Evolutionary conservation across 2,113 vertebrate species (phyloP).

Genomic region (Dasyprocta punctata): DNA sequence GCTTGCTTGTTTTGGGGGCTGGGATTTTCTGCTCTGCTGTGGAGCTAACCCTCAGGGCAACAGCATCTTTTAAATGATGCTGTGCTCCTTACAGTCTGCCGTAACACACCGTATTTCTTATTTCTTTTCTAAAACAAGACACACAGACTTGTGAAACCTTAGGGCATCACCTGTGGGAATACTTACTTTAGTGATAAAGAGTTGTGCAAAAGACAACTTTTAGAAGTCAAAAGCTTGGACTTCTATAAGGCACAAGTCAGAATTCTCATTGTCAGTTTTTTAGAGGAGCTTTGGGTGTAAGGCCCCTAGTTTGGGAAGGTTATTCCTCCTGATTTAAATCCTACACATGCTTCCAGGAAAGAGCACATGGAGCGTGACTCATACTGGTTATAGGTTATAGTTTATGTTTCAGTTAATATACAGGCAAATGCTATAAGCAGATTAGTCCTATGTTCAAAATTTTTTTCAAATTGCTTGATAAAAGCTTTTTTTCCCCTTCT

Average conservation of each 20-base stretch:
- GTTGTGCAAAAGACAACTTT: neutral
- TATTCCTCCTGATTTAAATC: neutral
- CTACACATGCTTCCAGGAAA: neutral
- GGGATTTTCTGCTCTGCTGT: neutral
- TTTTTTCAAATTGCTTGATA: neutral
- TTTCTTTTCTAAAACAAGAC: neutral
- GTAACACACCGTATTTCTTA: neutral
- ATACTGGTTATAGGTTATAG: neutral
- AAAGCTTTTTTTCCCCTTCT: neutral
- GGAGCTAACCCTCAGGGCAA: no score
- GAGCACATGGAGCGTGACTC: neutral
- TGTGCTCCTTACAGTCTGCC: neutral
- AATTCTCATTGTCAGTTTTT: neutral
- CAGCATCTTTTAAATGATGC: neutral
- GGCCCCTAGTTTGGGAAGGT: neutral
- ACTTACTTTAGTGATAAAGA: neutral
- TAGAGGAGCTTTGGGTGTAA: neutral
- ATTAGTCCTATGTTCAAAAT: neutral
- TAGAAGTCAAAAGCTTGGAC: neutral
- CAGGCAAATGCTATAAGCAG: neutral
- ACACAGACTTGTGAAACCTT: neutral
- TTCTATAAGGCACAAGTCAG: neutral
- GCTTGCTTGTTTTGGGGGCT: neutral
- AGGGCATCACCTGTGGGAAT: neutral
- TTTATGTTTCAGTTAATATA: slow-evolving; percentile 13